Percentiles rank a stretch among this genome's conserved stretches.
Evolutionary conservation across 2,797 vertebrate species (phyloP).

Genomic region (Pipistrellus pipistrellus): DNA sequence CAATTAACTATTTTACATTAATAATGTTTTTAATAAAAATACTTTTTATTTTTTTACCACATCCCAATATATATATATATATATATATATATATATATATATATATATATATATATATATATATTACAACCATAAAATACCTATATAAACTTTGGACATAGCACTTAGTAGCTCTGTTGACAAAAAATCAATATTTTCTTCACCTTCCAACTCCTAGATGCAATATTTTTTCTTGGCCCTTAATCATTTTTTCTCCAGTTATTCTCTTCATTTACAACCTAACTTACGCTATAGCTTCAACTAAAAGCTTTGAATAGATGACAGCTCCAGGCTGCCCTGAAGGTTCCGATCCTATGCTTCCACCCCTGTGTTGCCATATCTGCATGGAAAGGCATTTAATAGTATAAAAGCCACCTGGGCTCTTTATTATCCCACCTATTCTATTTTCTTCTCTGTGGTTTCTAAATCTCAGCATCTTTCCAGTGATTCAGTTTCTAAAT

Average conservation of each 20-base stretch:
- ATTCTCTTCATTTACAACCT: not conserved
- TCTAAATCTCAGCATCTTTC: not conserved
- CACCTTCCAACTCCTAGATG: not conserved
- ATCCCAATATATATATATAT: not conserved
- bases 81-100: no score
- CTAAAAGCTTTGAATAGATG: not conserved
- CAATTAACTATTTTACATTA: not conserved
- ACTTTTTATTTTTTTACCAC: not conserved
- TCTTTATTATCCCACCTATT: not conserved
- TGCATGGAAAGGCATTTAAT: not conserved
- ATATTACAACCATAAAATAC: not conserved
- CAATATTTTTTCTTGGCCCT: not conserved
- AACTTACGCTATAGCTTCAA: not conserved
- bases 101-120: no score
- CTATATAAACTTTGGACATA: not conserved
- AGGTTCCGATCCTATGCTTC: not conserved
- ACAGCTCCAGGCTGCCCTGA: no score
- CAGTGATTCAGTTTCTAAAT: not conserved
- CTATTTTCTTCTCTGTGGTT: not conserved
- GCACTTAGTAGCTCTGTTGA: not conserved
- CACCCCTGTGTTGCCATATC: rapidly evolving
- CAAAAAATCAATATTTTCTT: not conserved
- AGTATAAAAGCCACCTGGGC: not conserved
- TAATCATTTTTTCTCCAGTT: not conserved
- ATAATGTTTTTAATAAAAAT: not conserved